Evolutionary conservation across 2,113 vertebrate species (phyloP), one percentile per base, ranked within the genome.

Genomic region (Petromus typicus): DNA sequence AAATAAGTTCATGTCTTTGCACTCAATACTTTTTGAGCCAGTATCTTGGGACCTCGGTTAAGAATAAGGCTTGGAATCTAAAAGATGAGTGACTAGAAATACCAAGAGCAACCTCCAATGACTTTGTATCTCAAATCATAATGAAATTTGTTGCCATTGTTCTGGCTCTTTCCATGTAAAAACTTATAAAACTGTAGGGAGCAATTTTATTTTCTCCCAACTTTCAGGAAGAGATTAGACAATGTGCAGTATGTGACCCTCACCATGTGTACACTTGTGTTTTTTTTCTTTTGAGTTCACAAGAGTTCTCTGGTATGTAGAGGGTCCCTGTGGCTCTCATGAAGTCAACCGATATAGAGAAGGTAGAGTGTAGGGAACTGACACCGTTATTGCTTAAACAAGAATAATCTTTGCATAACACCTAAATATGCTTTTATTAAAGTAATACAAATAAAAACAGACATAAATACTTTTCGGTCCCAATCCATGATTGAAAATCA

Each of bases 51-150:
- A 61, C 11, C 1, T 43, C 20, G 7, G 32, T 63, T 51, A 54
- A 71, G 92, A 16, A n/a, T 6, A 40, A 81, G 17, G 5, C 8
- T 56, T 81, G 7, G 18, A 43, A 66, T 18, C 34, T 79, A 69
- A 93, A 75, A 45, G 43, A 81, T 73, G 27, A 37, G 14, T 27
- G 45, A 81, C 17, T 14, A 59, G 40, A 85, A 40, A 81, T 8
- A 75, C 23, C 13, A 18, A 96, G 30, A 51, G 1, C 69, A 1
- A 64, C 14, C 6, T 57, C 64, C 3, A 34, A 34, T 84, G 34
- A 71, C 2, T 86, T 92, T 92, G 34, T n/a, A 90, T 85, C 84
- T 93, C 51, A 95, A 84, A 92, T 78, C 20, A 7, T 7, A 22
- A 64, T 80, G 14, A 67, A 82, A 40, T 4, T 48, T 56, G 34